Percentiles rank a stretch among this genome's conserved stretches.
Conservation (phyloP, 2,113 vertebrate species). For the Pangasianodon gigas region DNA sequence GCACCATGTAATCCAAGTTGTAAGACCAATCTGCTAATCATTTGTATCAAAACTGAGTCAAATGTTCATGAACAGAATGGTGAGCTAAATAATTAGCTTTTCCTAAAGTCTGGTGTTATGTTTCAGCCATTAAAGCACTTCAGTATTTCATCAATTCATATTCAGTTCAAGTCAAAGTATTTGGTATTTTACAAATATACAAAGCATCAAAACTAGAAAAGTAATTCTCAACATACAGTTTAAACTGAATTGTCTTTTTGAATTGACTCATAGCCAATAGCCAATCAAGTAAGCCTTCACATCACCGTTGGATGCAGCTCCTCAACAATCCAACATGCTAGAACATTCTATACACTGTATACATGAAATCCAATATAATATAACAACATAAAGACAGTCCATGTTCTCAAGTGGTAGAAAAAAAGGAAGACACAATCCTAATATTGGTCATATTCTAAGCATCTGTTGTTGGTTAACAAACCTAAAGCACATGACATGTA, state of each 20-base stretch:
- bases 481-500: background rate
- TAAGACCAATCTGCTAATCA: background rate
- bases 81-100: background rate
- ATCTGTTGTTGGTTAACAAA: background rate
- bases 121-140: background rate
- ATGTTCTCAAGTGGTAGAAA: background rate
- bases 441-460: constrained; percentile 23
- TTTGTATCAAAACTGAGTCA: background rate
- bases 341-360: constrained; percentile 39
- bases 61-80: background rate
- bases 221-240: background rate
- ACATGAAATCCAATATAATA: constrained; percentile 35
- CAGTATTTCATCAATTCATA: background rate
- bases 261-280: background rate
- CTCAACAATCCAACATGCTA: background rate
- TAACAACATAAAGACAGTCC: constrained; percentile 41
- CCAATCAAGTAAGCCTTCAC: background rate
- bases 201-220: background rate
- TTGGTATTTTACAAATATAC: background rate
- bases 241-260: background rate
- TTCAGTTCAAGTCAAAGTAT: background rate
- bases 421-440: background rate
- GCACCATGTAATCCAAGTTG: background rate
- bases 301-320: background rate
- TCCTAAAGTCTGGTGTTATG: background rate